phyloP scores from a whole-genome alignment of 2,888 invertebrate species.

The Blastobasis adustella region DNA sequence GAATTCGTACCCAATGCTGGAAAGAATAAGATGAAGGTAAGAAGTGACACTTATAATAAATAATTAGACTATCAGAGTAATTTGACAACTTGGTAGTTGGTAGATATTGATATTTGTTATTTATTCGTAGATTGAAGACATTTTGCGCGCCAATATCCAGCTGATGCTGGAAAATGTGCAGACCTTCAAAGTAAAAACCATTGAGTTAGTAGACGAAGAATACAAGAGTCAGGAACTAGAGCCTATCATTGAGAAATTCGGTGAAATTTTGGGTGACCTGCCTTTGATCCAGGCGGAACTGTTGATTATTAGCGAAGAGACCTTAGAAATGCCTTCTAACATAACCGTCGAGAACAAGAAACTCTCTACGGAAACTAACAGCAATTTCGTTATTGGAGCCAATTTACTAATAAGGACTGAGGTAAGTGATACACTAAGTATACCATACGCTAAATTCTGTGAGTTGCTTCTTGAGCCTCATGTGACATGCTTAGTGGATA shows the following conservation, averaged over 20 bases:
- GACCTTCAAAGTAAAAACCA: slow-evolving; percentile 75
- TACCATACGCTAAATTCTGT: too few species aligned
- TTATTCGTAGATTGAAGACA: slow-evolving; percentile 55
- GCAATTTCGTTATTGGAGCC: slow-evolving; percentile 67
- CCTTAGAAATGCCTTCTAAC: slow-evolving; percentile 57
- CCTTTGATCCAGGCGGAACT: slow-evolving; percentile 82
- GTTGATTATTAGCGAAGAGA: slow-evolving; percentile 68
- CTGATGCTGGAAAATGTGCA: slow-evolving; percentile 82
- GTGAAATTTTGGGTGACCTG: slow-evolving; percentile 77
- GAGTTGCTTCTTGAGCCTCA: too few species aligned
- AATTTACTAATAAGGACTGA: slow-evolving; percentile 65
- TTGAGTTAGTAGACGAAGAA: slow-evolving; percentile 70
- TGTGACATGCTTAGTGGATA: too few species aligned
- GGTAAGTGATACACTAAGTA: slow-evolving; percentile 30
- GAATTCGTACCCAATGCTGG: slow-evolving; percentile 80
- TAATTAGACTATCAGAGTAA: neutral
- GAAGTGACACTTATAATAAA: neutral
- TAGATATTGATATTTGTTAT: neutral
- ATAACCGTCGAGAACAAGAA: slow-evolving; percentile 78
- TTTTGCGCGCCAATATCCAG: slow-evolving; percentile 78
- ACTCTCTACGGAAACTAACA: slow-evolving; percentile 66
- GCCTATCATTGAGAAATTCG: slow-evolving; percentile 71
- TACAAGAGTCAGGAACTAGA: slow-evolving; percentile 61
- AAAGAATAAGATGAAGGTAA: slow-evolving; percentile 54
- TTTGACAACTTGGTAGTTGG: neutral